phyloP scores from a whole-genome alignment of 2,888 invertebrate species.

The Drosophila longiperda region DNA sequence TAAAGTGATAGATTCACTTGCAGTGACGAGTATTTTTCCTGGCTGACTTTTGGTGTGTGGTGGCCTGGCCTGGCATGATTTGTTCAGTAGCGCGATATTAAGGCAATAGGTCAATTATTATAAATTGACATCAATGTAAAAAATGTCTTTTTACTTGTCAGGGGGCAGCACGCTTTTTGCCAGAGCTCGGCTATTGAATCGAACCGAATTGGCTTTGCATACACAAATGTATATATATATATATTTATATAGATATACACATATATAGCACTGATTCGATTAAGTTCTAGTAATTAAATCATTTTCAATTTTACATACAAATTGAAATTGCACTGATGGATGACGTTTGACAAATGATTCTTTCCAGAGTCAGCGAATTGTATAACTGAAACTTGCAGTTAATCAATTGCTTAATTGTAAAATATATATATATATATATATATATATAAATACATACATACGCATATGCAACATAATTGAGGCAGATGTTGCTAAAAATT shows the following conservation, averaged over 20 bases:
- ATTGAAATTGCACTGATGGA: conserved; percentile 64
- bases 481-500: neutral
- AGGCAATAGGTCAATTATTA: conserved; percentile 83
- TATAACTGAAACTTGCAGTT: conserved; percentile 36
- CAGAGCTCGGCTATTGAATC: conserved; percentile 37
- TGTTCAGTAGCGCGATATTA: conserved; percentile 78
- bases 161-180: conserved; percentile 53
- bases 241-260: neutral
- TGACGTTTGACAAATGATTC: conserved; percentile 62
- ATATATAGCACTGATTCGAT: conserved; percentile 71
- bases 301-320: conserved; percentile 65
- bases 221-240: conserved; percentile 14
- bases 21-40: conserved; percentile 58
- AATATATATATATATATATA: neutral
- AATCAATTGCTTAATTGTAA: conserved; percentile 29
- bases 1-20: conserved; percentile 20
- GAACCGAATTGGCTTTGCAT: conserved; percentile 44
- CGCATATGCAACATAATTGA: neutral
- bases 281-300: conserved; percentile 77
- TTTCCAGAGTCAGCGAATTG: conserved; percentile 41
- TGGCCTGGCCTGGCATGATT: conserved; percentile 65
- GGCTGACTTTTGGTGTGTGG: conserved; percentile 46
- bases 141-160: conserved; percentile 53
- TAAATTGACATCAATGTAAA: conserved; percentile 83
- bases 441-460: neutral